Conservation (phyloP, 2,113 vertebrate species). For the Petaurus breviceps region DNA sequence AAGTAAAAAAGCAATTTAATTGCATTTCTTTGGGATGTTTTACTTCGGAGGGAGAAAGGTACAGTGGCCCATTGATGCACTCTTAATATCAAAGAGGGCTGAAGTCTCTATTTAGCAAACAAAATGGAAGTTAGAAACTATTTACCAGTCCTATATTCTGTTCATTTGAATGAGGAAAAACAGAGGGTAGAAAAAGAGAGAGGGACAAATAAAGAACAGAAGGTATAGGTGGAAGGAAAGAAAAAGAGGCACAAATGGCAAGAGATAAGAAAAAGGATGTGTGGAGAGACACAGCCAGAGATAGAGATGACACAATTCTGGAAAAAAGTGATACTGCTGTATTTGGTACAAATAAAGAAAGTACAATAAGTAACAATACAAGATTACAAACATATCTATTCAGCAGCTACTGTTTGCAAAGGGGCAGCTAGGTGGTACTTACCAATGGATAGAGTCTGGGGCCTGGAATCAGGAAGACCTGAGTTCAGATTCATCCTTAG, state of each 20-base stretch:
- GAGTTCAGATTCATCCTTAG: neutral
- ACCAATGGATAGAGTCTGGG: neutral
- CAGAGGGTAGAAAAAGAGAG: neutral
- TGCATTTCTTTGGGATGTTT: neutral
- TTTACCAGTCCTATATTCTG: neutral
- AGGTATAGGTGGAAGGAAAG: neutral
- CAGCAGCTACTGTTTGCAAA: neutral
- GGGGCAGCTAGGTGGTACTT: neutral
- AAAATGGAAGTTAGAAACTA: neutral
- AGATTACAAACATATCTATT: neutral
- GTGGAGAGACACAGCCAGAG: neutral
- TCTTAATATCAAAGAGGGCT: neutral
- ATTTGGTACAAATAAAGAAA: neutral
- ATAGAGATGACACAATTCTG: neutral
- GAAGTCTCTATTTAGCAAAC: constrained; percentile 3
- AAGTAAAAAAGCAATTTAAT: neutral
- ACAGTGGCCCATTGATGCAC: neutral
- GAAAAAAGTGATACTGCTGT: neutral
- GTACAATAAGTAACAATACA: neutral
- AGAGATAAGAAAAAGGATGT: neutral
- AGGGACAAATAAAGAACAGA: neutral
- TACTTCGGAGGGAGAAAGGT: constrained; percentile 32
- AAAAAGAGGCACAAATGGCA: neutral
- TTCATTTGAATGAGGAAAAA: neutral
- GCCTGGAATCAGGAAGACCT: neutral